Evolutionary conservation across 2,797 vertebrate species (phyloP).

Genomic region (Mycteria americana): DNA sequence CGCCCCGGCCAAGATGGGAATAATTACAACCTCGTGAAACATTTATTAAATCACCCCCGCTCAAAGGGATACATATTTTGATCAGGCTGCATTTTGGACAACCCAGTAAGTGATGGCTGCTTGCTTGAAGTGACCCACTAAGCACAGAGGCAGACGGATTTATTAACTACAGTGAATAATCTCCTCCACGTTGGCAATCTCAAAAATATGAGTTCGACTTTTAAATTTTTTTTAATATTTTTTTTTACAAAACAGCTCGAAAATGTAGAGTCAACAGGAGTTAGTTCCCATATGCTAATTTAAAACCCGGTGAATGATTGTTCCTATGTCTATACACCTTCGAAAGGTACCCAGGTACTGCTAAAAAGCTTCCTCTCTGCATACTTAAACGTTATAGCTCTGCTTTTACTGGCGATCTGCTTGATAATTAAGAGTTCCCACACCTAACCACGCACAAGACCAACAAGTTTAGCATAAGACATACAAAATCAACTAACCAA

Average conservation of each 20-base stretch:
- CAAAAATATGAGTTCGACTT: not conserved
- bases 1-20: not conserved
- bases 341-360: not conserved
- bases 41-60: not conserved
- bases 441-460: slow-evolving; percentile 16
- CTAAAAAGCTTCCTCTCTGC: not conserved
- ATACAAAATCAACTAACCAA: slow-evolving; percentile 58
- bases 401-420: not conserved
- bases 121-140: not conserved
- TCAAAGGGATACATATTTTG: not conserved
- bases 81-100: slow-evolving; percentile 30
- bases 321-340: not conserved
- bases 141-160: not conserved
- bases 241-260: not conserved
- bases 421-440: slow-evolving; percentile 54
- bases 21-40: not conserved
- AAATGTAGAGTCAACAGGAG: not conserved
- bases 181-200: not conserved
- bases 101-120: not conserved
- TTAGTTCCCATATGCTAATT: not conserved
- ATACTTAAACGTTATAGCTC: not conserved
- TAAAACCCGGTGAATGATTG: not conserved
- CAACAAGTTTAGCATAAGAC: slow-evolving; percentile 66
- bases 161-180: not conserved
- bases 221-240: not conserved